Base-by-base conservation (phyloP, 2,113 vertebrate genomes). In the Hystrix brachyura region DNA sequence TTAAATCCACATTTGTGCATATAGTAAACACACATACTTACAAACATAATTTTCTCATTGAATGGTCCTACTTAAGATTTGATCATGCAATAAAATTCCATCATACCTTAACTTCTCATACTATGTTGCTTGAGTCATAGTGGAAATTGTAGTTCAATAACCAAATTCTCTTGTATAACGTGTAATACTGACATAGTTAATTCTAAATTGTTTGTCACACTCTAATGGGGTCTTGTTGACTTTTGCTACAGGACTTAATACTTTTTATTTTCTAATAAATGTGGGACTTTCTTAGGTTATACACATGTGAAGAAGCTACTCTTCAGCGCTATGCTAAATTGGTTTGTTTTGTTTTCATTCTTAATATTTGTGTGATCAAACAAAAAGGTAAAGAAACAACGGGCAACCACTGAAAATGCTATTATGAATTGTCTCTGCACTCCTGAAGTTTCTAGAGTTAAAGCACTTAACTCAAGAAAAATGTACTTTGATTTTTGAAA, bases 391-490 rank as follows among this genome's bases (percentile, higher is more conserved):
- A 85, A 84, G 69, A 94, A 94, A 81, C 53, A 88, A 69, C 80
- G 53, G 9, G 2, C 21, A 79, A 82, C 32, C 29, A 64, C 53
- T 78, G 86, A 87, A 92, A 82, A 81, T 69, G 43, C 55, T 72
- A 59, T 74, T 88, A 74, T 80, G 34, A 59, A 83, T 93, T 90
- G 43, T n/a, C 53, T 48, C 65, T 18, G 29, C 9, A 59, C 2
- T 95, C 6, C 48, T 82, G 25, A 87, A 5, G 9, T 55, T 82
- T 62, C 85, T 60, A 78, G 53, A 92, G 62, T 79, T 88, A 86
- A 84, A 92, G 3, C 13, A 51, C 85, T 90, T 96, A 94, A 80
- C 19, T 64, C 76, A 89, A 72, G 48, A 87, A 65, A 95, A 95
- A 76, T 62, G 53, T 59, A 51, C 86, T 80, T 86, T 87, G 53